phyloP scores from a whole-genome alignment of 2,113 vertebrate species.

The Coreoperca whiteheadi region DNA sequence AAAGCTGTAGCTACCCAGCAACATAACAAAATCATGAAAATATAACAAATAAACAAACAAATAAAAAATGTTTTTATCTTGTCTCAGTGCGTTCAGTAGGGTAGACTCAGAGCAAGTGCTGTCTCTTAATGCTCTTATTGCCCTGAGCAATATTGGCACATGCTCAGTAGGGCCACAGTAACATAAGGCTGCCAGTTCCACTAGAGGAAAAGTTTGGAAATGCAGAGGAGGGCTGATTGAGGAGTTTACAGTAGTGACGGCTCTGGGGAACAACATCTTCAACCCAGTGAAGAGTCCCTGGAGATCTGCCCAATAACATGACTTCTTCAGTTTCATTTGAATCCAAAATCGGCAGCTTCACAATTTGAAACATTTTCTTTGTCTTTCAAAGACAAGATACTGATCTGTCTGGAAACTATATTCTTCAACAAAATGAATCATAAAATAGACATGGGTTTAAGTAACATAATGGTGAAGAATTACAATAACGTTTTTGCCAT shows the following conservation, averaged over 20 bases:
- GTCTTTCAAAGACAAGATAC: conserved; percentile 49
- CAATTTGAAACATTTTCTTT: conserved; percentile 83
- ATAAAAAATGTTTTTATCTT: conserved; percentile 72
- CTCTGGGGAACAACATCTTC: conserved; percentile 64
- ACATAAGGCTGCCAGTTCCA: conserved; percentile 81
- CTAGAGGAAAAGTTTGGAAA: conserved; percentile 75
- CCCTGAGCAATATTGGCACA: conserved; percentile 77
- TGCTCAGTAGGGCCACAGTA: conserved; percentile 79
- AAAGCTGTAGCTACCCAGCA: conserved; percentile 90
- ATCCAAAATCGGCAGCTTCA: conserved; percentile 84
- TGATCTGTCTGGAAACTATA: conserved; percentile 83
- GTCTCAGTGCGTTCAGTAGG: conserved; percentile 85
- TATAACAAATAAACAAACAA: conserved; percentile 70
- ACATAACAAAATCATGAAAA: conserved; percentile 81
- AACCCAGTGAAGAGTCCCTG: conserved; percentile 61
- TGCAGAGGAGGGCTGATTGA: conserved; percentile 69
- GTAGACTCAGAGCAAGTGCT: conserved; percentile 83
- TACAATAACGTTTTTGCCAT: conserved; percentile 99
- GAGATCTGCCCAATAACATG: conserved; percentile 44
- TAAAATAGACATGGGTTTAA: conserved; percentile 86
- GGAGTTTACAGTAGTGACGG: conserved; percentile 79
- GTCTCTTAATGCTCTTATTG: conserved; percentile 80
- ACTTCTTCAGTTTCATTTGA: conserved; percentile 58
- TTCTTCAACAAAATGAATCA: conserved; percentile 79
- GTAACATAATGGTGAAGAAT: conserved; percentile 96